Evolutionary conservation across 2,888 invertebrate genomes (phyloP), one percentile per base, ranked within the genome.

Genomic region (Brachylomia viminalis): DNA sequence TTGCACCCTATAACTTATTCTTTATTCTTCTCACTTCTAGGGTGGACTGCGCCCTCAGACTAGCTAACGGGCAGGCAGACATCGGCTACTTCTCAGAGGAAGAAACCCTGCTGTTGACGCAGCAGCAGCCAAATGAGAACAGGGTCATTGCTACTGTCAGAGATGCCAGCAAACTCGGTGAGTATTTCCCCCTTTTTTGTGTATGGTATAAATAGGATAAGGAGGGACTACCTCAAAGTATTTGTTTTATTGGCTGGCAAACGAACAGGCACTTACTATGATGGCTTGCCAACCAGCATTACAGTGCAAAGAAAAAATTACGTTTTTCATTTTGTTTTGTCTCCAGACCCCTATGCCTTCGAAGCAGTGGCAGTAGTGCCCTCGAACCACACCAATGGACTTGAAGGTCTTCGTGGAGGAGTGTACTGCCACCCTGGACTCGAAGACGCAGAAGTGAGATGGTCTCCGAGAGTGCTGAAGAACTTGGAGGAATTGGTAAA

Each of bases 341-440:
- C 84, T 83, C 2, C 91, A 97, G 97, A 97, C 49, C 90, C 92
- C 0, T 96, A 91, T 82, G 95, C 97, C 20, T 97, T 97, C 88
- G 97, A 97, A 91, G 95, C 97, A 0, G 98, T 97, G 8, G 97
- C 97, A 0, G 93, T 98, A 4, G 97, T 97, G 0, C 95, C 95
- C 0, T 92, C 89, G 23, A 92, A 90, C 45, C 96, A 97, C 86
- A 92, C 91, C 0, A 95, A 95, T 20, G 97, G 97, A 0, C 90
- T 97, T 5, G 92, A 92, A 2, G 96, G 95, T 20, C 92, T 98
- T 0, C 93, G 92, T 27, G 96, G 96, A 0, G 96, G 95, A 10
- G 96, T 96, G 27, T 97, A 97, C 90, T 98, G 98, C 84, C 98
- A 98, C 92, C 98, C 98, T 0, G 98, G 98, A 0, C 95, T 97